Evolutionary conservation across 1,140 invertebrate species (phyloP).

Genomic region (Zophobas atratus): DNA sequence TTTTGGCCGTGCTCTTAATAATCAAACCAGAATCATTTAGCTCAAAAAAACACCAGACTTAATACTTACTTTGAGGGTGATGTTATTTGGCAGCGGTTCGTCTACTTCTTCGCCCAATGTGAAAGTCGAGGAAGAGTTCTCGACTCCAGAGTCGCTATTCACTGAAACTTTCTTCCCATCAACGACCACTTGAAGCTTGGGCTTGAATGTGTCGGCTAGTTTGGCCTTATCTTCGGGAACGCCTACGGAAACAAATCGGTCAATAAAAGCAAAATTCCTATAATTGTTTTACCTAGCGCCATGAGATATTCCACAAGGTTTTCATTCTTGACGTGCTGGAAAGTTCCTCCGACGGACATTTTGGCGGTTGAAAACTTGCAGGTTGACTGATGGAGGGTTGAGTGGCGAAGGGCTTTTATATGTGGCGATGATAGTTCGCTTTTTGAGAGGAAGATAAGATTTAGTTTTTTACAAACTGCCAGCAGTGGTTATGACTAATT

Average conservation of each 20-base stretch:
- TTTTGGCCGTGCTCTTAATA: slow-evolving; percentile 69
- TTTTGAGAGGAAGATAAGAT: too few relatives aligned
- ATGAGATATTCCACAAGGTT: slow-evolving; percentile 72
- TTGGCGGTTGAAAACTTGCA: too few relatives aligned
- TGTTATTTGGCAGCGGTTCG: slow-evolving; percentile 16
- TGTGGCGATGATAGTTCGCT: too few relatives aligned
- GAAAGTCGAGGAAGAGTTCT: slow-evolving; percentile 9
- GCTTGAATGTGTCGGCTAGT: slow-evolving; percentile 22
- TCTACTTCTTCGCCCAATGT: slow-evolving; percentile 32
- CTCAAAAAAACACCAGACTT: slow-evolving; percentile 56
- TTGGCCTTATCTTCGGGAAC: slow-evolving; percentile 41
- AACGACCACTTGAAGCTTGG: slow-evolving; percentile 33
- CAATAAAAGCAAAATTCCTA: neutral
- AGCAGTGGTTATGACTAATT: too few relatives aligned
- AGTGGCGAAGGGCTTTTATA: too few relatives aligned
- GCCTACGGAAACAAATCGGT: slow-evolving; percentile 30
- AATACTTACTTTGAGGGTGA: slow-evolving; percentile 26
- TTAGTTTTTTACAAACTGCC: too few relatives aligned
- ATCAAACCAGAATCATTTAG: slow-evolving; percentile 50
- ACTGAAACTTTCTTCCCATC: slow-evolving; percentile 41
- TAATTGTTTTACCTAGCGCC: slow-evolving; percentile 70
- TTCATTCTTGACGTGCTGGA: slow-evolving; percentile 75
- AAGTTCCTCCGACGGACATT: slow-evolving; percentile 67
- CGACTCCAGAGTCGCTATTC: slow-evolving; percentile 33
- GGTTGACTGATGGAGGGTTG: too few relatives aligned